phyloP scores from a whole-genome alignment of 2,888 invertebrate genomes.

The Euzetes globulus region DNA sequence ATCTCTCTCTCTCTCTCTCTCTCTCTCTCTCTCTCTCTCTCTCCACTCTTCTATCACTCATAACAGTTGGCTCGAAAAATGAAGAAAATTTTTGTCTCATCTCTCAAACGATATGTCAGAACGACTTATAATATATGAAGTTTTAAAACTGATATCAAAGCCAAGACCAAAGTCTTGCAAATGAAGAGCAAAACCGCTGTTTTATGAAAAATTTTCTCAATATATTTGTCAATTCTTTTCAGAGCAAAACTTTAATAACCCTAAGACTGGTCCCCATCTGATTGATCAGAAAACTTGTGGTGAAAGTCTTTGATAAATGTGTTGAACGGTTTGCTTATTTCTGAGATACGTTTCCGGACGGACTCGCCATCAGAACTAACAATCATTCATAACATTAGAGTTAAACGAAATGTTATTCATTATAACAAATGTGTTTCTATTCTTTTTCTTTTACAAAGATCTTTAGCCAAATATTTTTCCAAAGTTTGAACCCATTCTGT shows the following conservation, averaged over 20 bases:
- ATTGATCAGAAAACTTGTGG: not conserved
- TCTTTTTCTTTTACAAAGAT: not conserved
- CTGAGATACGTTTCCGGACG: conserved; percentile 4
- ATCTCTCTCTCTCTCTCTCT: not conserved
- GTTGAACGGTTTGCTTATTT: not conserved
- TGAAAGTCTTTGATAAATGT: conserved; percentile 10
- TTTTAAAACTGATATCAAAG: not conserved
- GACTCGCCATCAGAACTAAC: not conserved
- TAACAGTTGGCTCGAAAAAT: too few relatives aligned
- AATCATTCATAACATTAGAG: conserved; percentile 9
- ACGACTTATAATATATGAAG: not conserved
- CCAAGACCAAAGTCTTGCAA: not conserved
- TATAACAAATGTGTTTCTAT: not conserved
- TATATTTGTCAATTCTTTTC: not conserved
- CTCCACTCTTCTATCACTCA: too few relatives aligned
- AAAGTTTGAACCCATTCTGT: not conserved
- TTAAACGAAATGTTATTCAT: conserved; percentile 2
- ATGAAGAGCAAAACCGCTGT: not conserved
- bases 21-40: not conserved
- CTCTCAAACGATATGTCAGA: not conserved
- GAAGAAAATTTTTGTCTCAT: not conserved
- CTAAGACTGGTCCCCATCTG: not conserved
- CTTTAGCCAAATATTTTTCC: not conserved
- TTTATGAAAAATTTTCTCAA: not conserved
- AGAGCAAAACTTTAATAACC: not conserved